phyloP scores from a whole-genome alignment of 2,888 invertebrate species.

The Drosophila hamatofila region DNA sequence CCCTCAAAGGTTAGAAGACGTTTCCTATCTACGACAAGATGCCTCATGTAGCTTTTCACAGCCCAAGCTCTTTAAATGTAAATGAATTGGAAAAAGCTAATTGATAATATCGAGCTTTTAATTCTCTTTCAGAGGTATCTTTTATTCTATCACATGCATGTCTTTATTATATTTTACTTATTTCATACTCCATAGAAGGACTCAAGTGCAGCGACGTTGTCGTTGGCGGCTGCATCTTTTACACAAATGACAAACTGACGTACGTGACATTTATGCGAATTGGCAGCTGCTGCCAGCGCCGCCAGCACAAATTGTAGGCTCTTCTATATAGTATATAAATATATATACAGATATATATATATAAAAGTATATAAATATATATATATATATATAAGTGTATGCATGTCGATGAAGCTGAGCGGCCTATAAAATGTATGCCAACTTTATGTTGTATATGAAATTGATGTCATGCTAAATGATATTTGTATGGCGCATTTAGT shows the following conservation, averaged over 20 bases:
- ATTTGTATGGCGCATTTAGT: constrained; percentile 73
- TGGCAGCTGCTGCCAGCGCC: constrained; percentile 67
- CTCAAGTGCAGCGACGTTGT: constrained; percentile 61
- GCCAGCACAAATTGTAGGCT: constrained; percentile 44
- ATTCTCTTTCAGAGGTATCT: constrained; percentile 4
- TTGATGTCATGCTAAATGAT: constrained; percentile 77
- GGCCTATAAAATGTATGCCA: constrained; percentile 71
- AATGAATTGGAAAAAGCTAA: no score
- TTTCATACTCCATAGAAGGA: constrained; percentile 30
- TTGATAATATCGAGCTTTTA: neutral
- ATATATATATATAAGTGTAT: neutral
- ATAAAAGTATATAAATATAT: neutral
- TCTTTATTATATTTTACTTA: neutral
- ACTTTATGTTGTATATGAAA: constrained; percentile 54
- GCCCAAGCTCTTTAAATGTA: no score
- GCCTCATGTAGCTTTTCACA: neutral
- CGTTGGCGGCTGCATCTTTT: constrained; percentile 67
- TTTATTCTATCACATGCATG: neutral
- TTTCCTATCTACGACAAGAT: neutral
- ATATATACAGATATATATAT: neutral
- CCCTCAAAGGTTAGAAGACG: neutral
- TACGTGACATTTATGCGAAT: constrained; percentile 85
- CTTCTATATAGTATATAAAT: constrained; percentile 20
- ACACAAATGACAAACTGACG: constrained; percentile 81
- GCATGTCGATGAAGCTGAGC: constrained; percentile 21